These are phyloP conservation scores for Polymixis flavicincta DNA, from an alignment of 2,888 invertebrate species.

Conservation along the genomic window DNA sequence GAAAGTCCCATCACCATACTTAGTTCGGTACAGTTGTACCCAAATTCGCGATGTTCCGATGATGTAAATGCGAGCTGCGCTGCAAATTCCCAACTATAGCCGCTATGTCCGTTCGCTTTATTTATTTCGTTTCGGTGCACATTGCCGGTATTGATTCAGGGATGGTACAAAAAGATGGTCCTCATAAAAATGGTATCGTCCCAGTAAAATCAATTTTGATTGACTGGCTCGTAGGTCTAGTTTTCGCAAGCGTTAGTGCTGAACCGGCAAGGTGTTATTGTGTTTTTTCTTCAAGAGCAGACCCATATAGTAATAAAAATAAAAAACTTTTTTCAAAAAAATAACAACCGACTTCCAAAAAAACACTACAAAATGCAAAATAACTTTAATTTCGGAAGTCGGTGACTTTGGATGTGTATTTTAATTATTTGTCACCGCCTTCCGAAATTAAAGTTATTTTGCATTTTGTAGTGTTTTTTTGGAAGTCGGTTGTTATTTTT, in stretches of 20 bases:
- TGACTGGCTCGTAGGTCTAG: not conserved
- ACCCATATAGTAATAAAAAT: too few relatives aligned
- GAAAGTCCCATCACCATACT: not conserved
- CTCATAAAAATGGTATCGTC: not conserved
- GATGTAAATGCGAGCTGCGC: slow-evolving; percentile 62
- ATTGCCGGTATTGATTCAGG: slow-evolving; percentile 59
- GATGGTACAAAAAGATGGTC: slow-evolving; percentile 23
- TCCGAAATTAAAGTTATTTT: too few relatives aligned
- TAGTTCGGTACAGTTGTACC: slow-evolving; percentile 25
- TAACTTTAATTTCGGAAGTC: too few relatives aligned
- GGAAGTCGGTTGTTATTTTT: too few relatives aligned
- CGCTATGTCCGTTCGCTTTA: slow-evolving; percentile 52
- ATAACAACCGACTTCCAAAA: too few relatives aligned
- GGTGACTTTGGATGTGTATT: too few relatives aligned
- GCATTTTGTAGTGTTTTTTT: too few relatives aligned
- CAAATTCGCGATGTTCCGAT: slow-evolving; percentile 54
- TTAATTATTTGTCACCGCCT: too few relatives aligned
- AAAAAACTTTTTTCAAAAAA: too few relatives aligned
- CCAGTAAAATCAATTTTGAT: not conserved
- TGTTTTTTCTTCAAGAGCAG: too few relatives aligned
- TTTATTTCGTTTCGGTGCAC: slow-evolving; percentile 65
- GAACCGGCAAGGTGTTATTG: not conserved
- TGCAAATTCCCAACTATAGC: slow-evolving; percentile 52
- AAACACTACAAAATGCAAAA: too few relatives aligned
- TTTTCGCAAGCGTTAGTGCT: not conserved